Conservation (phyloP, 2,113 vertebrate genomes). For the Hydrolagus affinis region DNA sequence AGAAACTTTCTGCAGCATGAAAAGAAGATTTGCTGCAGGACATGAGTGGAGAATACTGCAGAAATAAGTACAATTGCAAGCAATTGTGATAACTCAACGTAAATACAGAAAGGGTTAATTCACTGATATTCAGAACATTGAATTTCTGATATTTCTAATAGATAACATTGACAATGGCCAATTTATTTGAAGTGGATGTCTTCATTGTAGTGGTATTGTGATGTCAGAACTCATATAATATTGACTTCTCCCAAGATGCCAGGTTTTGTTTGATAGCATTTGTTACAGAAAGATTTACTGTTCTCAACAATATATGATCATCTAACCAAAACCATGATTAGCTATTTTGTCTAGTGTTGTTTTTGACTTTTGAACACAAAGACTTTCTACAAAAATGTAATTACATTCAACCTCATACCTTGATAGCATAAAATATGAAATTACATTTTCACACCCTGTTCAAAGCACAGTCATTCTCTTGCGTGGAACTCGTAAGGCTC, state of each 20-base stretch:
- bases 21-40: too few species aligned
- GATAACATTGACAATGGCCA: neutral
- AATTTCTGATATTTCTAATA: neutral
- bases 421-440: neutral
- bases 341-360: neutral
- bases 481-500: conserved; percentile 36
- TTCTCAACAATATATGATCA: neutral
- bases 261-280: neutral
- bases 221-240: neutral
- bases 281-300: neutral
- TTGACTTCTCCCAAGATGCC: neutral
- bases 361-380: neutral
- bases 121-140: neutral
- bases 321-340: neutral
- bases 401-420: neutral
- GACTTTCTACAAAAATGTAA: neutral
- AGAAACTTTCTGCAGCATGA: too few species aligned
- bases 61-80: too few species aligned
- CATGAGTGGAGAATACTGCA: too few species aligned
- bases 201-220: neutral
- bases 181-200: neutral
- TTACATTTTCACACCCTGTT: conserved; percentile 2
- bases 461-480: conserved; percentile 36
- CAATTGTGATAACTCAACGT: too few species aligned
- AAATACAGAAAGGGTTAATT: too few species aligned